These are phyloP conservation scores for Drymodes brunneopygia DNA, from an alignment of 2,113 vertebrate genomes.

Conservation along the genomic window DNA sequence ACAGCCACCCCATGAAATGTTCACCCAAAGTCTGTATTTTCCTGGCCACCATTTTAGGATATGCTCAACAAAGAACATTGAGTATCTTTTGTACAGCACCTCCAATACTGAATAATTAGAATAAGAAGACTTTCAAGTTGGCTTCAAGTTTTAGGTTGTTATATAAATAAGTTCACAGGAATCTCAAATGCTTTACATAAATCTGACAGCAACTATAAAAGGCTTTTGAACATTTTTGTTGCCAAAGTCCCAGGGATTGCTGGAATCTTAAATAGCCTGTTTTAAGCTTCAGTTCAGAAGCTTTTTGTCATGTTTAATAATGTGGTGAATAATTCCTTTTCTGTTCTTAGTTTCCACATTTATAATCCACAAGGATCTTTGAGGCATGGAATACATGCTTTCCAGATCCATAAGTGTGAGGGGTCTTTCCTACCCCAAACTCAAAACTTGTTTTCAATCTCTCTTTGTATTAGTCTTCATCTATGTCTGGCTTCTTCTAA, in stretches of 20 bases:
- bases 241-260: conserved; percentile 78
- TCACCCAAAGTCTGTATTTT: neutral
- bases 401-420: conserved; percentile 58
- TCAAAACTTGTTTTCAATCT: conserved; percentile 58
- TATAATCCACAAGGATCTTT: conserved; percentile 72
- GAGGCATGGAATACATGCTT: conserved; percentile 59
- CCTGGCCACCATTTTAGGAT: conserved; percentile 43
- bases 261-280: conserved; percentile 76
- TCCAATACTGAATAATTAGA: conserved; percentile 73
- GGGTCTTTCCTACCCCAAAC: conserved; percentile 49
- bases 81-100: conserved; percentile 54
- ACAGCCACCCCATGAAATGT: neutral
- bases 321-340: conserved; percentile 78
- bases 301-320: conserved; percentile 83
- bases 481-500: neutral
- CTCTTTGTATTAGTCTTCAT: conserved; percentile 15
- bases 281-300: conserved; percentile 77
- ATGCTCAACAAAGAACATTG: conserved; percentile 40
- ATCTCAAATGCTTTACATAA: conserved; percentile 78
- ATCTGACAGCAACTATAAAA: conserved; percentile 82
- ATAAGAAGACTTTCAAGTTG: conserved; percentile 74
- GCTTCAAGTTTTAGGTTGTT: conserved; percentile 77
- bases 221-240: conserved; percentile 81
- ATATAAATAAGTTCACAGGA: conserved; percentile 81
- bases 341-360: conserved; percentile 61